Conservation (phyloP, 2,888 invertebrate genomes). For the Acleris emargana region DNA sequence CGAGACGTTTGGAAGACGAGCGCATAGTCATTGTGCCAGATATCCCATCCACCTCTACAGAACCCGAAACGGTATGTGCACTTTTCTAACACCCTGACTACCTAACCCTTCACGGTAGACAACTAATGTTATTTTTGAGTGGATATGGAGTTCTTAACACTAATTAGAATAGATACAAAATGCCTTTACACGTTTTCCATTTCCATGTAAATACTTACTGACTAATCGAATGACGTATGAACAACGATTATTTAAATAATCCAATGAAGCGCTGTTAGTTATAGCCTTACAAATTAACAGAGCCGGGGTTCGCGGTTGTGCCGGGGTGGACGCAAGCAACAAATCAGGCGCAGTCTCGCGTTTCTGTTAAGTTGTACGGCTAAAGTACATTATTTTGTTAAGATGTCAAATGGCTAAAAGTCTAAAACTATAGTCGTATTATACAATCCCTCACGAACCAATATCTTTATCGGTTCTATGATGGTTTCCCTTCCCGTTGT, state of each 20-base stretch:
- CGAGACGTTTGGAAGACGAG: constrained; percentile 53
- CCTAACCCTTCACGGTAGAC: constrained; percentile 45
- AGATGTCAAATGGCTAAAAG: too few relatives aligned
- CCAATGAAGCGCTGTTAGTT: neutral
- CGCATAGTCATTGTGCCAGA: constrained; percentile 55
- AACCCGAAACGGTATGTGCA: constrained; percentile 68
- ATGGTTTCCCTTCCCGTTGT: constrained; percentile 50
- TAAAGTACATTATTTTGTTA: too few relatives aligned
- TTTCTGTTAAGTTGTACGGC: too few relatives aligned
- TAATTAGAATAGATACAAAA: constrained; percentile 58
- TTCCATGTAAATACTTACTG: constrained; percentile 49
- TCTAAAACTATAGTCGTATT: neutral
- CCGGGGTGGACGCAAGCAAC: too few relatives aligned
- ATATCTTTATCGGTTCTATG: neutral
- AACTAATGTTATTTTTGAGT: constrained; percentile 43
- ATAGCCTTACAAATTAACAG: neutral
- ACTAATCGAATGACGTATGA: constrained; percentile 68
- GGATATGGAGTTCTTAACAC: constrained; percentile 65
- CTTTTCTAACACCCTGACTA: constrained; percentile 35
- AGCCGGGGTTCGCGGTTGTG: too few relatives aligned
- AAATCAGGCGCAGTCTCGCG: too few relatives aligned
- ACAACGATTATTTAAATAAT: constrained; percentile 49
- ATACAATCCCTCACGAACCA: neutral
- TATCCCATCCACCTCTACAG: constrained; percentile 61
- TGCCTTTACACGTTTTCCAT: constrained; percentile 57